Base-by-base conservation (phyloP, 2,797 vertebrate species). In the Protosalanx chinensis region DNA sequence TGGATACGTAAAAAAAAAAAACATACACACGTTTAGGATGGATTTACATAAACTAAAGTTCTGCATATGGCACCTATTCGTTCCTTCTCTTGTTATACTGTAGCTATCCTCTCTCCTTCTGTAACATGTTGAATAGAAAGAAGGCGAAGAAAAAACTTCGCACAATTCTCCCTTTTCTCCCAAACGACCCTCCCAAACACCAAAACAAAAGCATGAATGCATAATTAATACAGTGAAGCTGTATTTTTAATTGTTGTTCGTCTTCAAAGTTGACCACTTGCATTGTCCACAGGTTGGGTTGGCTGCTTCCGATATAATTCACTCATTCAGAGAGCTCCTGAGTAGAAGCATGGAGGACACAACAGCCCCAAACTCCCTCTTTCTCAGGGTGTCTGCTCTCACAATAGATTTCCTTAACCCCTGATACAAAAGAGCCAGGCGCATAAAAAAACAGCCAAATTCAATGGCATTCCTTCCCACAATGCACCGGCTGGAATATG, bases 391-490 rank as follows among this genome's bases (percentile, higher is more conserved):
- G 89, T 91, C 89, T 88, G 82, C 78, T 78, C 69, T 71, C 87
- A 93, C 92, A 93, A 93, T 92, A 79, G 87, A 89, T 87, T 91
- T 93, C 89, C 90, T 91, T 79, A 86, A 87, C 78, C 41, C 74
- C 80, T 65, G 68, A 76, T 83, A 93, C 90, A 93, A 93, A 92
- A 85, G 91, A 87, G 82, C 71, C 82, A 86, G 81, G 82, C 66
- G 72, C 83, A 84, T 88, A 87, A 91, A 91, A 90, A 90, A 88
- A 88, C 82, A 79, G 68, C 88, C 89, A 90, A 81, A 90, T 91
- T 93, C 89, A 92, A 92, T 91, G 90, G 87, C 91, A 92, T 91
- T 92, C 90, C 90, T 87, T 68, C 76, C 79, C 87, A 88, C 88
- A 91, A 92, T 91, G 69, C 80, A 61, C 80, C 8, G 76, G 75